Evolutionary conservation across 2,797 vertebrate genomes (phyloP).

Genomic region (Rhabdomys pumilio): DNA sequence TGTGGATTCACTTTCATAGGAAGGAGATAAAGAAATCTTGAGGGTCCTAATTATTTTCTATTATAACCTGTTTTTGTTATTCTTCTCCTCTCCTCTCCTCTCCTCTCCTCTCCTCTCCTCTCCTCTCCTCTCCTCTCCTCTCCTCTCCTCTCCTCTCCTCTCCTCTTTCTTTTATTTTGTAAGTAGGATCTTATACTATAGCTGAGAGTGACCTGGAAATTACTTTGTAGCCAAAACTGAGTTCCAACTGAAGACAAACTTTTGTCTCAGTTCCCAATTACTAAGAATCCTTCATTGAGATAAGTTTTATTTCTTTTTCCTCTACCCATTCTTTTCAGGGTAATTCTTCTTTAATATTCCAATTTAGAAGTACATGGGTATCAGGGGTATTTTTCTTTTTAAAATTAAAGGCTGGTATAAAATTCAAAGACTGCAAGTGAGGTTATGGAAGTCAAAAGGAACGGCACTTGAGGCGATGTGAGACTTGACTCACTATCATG

Average conservation of each 20-base stretch:
- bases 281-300: not conserved
- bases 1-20: not conserved
- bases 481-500: conserved; percentile 39
- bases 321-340: not conserved
- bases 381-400: not conserved
- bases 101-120: too few relatives aligned
- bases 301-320: not conserved
- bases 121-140: too few relatives aligned
- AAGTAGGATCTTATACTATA: not conserved
- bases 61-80: not conserved
- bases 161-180: not conserved
- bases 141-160: too few relatives aligned
- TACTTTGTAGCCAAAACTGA: not conserved
- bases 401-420: not conserved
- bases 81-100: not conserved
- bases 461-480: not conserved
- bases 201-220: not conserved
- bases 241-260: not conserved
- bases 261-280: not conserved
- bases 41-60: not conserved
- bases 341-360: not conserved
- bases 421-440: not conserved
- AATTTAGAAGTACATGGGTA: not conserved
- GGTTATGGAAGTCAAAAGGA: not conserved
- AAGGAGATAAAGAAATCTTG: not conserved